Conservation (phyloP, 1,140 invertebrate species). For the Gryllus bimaculatus region DNA sequence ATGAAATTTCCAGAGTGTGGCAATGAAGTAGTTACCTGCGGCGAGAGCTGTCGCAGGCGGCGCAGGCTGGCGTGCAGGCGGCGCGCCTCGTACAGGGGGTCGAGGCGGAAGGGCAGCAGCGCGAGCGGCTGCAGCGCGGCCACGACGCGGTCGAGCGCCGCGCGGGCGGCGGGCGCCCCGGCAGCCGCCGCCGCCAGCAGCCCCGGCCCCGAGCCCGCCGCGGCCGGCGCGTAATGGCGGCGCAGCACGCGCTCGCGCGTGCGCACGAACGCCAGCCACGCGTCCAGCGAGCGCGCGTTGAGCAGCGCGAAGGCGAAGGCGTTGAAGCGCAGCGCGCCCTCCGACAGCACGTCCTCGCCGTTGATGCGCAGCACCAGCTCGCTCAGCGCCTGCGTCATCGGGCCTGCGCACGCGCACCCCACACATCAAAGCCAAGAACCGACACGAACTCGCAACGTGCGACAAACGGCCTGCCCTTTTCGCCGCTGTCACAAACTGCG, state of each 20-base stretch:
- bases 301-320: conserved; percentile 80
- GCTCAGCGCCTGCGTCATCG: conserved; percentile 73
- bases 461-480: too few species aligned
- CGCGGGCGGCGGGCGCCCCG: conserved; percentile 48
- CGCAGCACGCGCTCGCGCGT: conserved; percentile 71
- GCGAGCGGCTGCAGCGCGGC: conserved; percentile 63
- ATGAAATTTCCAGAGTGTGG: background rate
- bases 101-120: conserved; percentile 66
- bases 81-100: conserved; percentile 69
- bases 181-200: conserved; percentile 59
- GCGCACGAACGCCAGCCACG: conserved; percentile 73
- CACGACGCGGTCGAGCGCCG: conserved; percentile 60
- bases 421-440: background rate
- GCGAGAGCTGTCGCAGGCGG: conserved; percentile 37
- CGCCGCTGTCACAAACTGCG: too few species aligned
- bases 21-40: background rate
- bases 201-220: conserved; percentile 65
- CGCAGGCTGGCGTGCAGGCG: conserved; percentile 66
- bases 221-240: conserved; percentile 63
- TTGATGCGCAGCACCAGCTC: conserved; percentile 78
- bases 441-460: too few species aligned
- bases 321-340: conserved; percentile 80
- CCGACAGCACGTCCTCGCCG: conserved; percentile 69
- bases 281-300: conserved; percentile 74
- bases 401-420: conserved; percentile 35